Evolutionary conservation across 2,888 invertebrate species (phyloP), one percentile per base, ranked within the genome.

Genomic region (Brachynemurus nebulosus): DNA sequence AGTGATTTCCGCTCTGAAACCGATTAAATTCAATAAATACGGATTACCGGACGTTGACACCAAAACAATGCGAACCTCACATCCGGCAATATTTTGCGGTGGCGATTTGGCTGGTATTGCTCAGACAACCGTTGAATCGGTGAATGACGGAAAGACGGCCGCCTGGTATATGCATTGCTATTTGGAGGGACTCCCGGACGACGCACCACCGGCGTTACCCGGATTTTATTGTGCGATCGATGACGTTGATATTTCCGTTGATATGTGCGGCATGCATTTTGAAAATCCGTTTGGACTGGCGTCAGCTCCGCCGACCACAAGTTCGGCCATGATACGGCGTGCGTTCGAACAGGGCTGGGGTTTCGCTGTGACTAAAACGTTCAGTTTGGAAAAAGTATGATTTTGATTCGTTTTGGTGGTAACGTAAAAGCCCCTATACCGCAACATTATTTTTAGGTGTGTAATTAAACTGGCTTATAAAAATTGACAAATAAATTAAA

Each of bases 291-390:
- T 95, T 59, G 97, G 98, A 0, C 66, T 98, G 48, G 98, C 97
- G 2, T 95, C 93, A 42, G 97, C 98, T 0, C 92, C 96, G 1
- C 97, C 97, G 3, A 89, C 93, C 5, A 98, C 97, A 2, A 82
- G 84, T 46, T 76, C 88, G 3, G 80, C 92, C 0, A 98, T 98
- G 96, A 93, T 97, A 39, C 70, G 97, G 4, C 70, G 97, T 49
- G 85, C 88, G 12, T 98, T 97, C 61, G 80, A 92, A 61, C 88
- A 90, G 53, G 97, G 97, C 1, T 98, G 98, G 98, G 88, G 83
- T 1, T 98, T 91, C 60, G 89, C 81, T n/a, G 85, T 98, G 2
- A 98, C 97, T 0, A 98, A 98, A 69, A 98, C 97, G 0, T 98
- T 91, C 61, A 76, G 83, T 3, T 68, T 98, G 12, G 89, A 95